A percentile compares a stretch with the other conserved stretches of the same genome.
Conservation (phyloP, 2,888 invertebrate species). For the Lordiphosa andalusiaca region DNA sequence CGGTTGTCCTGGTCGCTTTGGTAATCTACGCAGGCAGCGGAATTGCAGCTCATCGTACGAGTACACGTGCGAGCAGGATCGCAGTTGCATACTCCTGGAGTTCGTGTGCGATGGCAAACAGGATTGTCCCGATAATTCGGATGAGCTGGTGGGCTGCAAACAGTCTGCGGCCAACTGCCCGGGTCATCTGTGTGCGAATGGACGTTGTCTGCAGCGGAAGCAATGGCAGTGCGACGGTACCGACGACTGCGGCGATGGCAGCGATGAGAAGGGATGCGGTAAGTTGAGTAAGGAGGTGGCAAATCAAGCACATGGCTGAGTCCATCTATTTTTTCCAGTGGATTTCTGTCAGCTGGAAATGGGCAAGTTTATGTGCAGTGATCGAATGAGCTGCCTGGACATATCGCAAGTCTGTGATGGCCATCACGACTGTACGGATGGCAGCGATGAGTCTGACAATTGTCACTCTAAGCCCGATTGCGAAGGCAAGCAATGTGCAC, state of each 20-base stretch:
- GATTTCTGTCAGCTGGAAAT: constrained; percentile 81
- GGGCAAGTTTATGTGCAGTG: constrained; percentile 82
- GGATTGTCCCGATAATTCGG: constrained; percentile 88
- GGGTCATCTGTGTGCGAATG: constrained; percentile 84
- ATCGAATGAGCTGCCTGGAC: constrained; percentile 82
- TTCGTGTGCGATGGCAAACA: constrained; percentile 86
- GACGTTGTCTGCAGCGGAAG: constrained; percentile 81
- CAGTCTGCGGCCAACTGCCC: constrained; percentile 81
- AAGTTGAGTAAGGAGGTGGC: constrained; percentile 49
- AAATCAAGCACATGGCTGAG: too few species aligned
- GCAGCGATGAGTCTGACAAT: constrained; percentile 83
- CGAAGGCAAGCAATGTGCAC: constrained; percentile 70
- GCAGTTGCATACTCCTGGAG: constrained; percentile 84
- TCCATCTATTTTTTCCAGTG: constrained; percentile 28
- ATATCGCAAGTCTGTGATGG: constrained; percentile 82
- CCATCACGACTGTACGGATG: constrained; percentile 83
- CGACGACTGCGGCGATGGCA: constrained; percentile 83
- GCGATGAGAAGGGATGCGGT: constrained; percentile 83
- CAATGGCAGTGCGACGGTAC: constrained; percentile 82
- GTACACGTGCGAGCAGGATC: constrained; percentile 75
- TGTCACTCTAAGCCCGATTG: constrained; percentile 76
- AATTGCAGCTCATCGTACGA: constrained; percentile 73
- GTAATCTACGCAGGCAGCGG: constrained; percentile 35
- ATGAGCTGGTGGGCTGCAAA: constrained; percentile 82
- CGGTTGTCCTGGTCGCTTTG: constrained; percentile 55